phyloP scores from a whole-genome alignment of 1,140 invertebrate genomes.

The Drosophila neocordata region DNA sequence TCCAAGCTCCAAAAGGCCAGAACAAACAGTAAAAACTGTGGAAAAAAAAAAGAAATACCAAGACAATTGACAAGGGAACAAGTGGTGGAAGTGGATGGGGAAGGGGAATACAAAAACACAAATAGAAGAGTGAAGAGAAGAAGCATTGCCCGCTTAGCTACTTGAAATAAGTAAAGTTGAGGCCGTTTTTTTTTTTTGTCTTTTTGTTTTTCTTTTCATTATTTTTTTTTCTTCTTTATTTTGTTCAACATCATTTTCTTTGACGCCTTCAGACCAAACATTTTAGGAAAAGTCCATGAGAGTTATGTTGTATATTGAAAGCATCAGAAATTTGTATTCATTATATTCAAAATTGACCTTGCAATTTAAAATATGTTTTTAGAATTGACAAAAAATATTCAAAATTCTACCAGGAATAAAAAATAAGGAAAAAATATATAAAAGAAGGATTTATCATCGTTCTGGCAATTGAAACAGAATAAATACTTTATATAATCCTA shows the following conservation, averaged over 20 bases:
- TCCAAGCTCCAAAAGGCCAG: constrained; percentile 64
- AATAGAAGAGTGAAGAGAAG: neutral
- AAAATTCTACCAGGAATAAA: too few species aligned
- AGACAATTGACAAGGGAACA: constrained; percentile 40
- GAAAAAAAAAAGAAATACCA: constrained; percentile 20
- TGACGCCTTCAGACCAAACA: neutral
- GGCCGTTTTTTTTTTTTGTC: neutral
- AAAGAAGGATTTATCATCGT: too few species aligned
- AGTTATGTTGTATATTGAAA: too few species aligned
- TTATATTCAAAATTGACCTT: too few species aligned
- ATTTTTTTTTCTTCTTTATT: constrained; percentile 50
- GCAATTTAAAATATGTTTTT: too few species aligned
- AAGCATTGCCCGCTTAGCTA: constrained; percentile 42
- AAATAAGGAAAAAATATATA: too few species aligned
- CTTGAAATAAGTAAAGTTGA: constrained; percentile 66
- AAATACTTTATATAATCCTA: too few species aligned
- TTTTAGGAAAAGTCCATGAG: too few species aligned
- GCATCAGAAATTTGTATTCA: too few species aligned
- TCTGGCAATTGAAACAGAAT: too few species aligned
- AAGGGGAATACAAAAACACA: neutral
- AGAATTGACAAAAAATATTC: too few species aligned
- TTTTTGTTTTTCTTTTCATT: constrained; percentile 53
- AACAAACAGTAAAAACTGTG: constrained; percentile 56
- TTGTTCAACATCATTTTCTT: constrained; percentile 16
- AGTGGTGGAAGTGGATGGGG: neutral